A percentile compares a stretch with the other conserved stretches of the same genome.
phyloP scores from a whole-genome alignment of 1,140 invertebrate species.

The Drosophila carrolli region DNA sequence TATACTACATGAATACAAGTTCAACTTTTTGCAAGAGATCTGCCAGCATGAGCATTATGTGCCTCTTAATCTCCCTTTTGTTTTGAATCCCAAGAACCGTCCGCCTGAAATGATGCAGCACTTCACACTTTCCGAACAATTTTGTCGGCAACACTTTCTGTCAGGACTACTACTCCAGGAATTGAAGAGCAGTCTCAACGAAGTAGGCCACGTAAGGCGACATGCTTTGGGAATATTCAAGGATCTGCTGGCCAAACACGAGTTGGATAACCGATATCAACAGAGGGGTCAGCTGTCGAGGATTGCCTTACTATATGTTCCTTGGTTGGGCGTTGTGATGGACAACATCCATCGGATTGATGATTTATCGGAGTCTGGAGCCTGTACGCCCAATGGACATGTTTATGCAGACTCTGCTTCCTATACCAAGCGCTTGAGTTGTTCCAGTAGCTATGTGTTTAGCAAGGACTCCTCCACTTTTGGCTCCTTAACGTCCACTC shows the following conservation, averaged over 20 bases:
- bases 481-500: constrained; percentile 83
- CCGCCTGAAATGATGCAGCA: constrained; percentile 87
- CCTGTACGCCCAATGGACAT: constrained; percentile 73
- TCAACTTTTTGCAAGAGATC: constrained; percentile 95
- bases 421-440: constrained; percentile 85
- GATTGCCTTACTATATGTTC: constrained; percentile 95
- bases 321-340: constrained; percentile 93
- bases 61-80: constrained; percentile 92
- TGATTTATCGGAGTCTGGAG: constrained; percentile 72
- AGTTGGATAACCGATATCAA: constrained; percentile 95
- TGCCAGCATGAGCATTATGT: constrained; percentile 97
- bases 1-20: constrained; percentile 93
- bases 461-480: constrained; percentile 81
- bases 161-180: constrained; percentile 92
- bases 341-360: constrained; percentile 91
- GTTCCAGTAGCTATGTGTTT: constrained; percentile 85
- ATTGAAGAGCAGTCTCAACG: constrained; percentile 90
- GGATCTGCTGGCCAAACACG: constrained; percentile 96
- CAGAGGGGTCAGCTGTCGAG: constrained; percentile 91
- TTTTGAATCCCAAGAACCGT: constrained; percentile 85
- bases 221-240: constrained; percentile 92
- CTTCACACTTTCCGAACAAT: constrained; percentile 90
- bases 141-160: constrained; percentile 95
- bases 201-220: constrained; percentile 92
- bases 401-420: constrained; percentile 83